Evolutionary conservation across 2,797 vertebrate species (phyloP).

Genomic region (Salarias fasciatus): DNA sequence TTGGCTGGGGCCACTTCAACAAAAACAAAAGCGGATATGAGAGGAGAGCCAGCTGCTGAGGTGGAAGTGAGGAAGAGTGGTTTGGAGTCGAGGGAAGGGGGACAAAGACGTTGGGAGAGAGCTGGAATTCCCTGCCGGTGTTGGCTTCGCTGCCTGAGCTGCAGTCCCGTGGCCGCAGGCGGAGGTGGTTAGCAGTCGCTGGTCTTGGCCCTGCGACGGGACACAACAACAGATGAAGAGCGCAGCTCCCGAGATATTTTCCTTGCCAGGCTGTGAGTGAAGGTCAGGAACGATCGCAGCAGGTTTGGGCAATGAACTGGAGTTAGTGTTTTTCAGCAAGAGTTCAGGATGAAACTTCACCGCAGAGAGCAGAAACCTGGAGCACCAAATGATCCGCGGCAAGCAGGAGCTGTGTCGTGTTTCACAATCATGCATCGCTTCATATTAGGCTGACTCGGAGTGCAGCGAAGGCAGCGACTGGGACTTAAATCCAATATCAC

Average conservation of each 20-base stretch:
- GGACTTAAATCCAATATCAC: too few species aligned
- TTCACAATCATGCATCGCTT: too few species aligned
- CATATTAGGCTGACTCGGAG: too few species aligned
- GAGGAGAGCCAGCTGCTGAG: conserved; percentile 11
- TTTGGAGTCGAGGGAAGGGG: conserved; percentile 32
- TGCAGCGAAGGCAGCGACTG: too few species aligned
- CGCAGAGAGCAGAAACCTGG: conserved; percentile 2
- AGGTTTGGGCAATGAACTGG: conserved; percentile 20
- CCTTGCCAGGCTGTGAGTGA: conserved; percentile 5
- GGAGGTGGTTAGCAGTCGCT: conserved; percentile 76
- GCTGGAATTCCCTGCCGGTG: conserved; percentile 77
- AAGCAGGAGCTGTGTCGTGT: neutral
- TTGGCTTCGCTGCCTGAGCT: conserved; percentile 57
- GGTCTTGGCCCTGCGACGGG: conserved; percentile 76
- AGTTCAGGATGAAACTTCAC: conserved; percentile 2
- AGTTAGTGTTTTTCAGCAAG: conserved; percentile 1
- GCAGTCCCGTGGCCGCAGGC: conserved; percentile 24
- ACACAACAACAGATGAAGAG: conserved; percentile 39
- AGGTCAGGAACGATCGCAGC: conserved; percentile 36
- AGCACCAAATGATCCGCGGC: neutral
- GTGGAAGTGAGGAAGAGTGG: conserved; percentile 43
- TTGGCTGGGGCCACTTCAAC: neutral
- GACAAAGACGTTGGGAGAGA: conserved; percentile 36
- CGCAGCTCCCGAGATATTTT: too few species aligned
- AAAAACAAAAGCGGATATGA: neutral